Evolutionary conservation across 2,888 invertebrate genomes (phyloP).

Genomic region (Trissolcus brochymenae): DNA sequence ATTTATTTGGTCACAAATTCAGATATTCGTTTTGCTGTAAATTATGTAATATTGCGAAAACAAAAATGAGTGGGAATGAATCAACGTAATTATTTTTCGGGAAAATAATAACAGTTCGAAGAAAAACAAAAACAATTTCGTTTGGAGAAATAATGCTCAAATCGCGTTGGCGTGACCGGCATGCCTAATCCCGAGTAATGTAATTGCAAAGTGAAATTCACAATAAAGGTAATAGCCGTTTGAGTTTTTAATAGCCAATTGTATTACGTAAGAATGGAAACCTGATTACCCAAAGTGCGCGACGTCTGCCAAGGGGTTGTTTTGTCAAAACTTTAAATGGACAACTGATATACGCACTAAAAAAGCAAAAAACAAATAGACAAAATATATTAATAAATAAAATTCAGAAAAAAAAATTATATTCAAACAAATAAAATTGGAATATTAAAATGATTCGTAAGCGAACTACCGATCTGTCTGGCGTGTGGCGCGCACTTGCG

Average conservation of each 20-base stretch:
- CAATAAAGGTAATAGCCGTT: conserved; percentile 3
- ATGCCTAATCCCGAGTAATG: neutral
- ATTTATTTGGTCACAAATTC: neutral
- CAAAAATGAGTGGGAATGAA: too few relatives aligned
- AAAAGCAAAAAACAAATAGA: neutral
- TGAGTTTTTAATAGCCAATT: conserved; percentile 4
- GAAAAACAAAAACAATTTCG: neutral
- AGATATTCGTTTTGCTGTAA: neutral
- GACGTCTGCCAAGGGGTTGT: conserved; percentile 1
- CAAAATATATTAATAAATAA: neutral
- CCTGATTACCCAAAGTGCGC: neutral
- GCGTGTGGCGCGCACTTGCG: neutral
- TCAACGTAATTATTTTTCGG: too few relatives aligned
- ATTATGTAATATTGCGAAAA: too few relatives aligned
- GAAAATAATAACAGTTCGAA: neutral
- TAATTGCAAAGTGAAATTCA: conserved; percentile 3
- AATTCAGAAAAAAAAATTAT: neutral
- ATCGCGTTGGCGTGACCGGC: conserved; percentile 2
- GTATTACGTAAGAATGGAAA: conserved; percentile 2
- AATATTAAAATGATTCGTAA: neutral
- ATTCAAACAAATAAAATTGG: neutral
- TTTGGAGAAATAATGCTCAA: neutral
- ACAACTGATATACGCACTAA: neutral
- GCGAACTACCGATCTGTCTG: neutral
- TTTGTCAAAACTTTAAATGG: neutral